Base-by-base conservation (phyloP, 1,140 invertebrate species). In the Heterodera schachtii region DNA sequence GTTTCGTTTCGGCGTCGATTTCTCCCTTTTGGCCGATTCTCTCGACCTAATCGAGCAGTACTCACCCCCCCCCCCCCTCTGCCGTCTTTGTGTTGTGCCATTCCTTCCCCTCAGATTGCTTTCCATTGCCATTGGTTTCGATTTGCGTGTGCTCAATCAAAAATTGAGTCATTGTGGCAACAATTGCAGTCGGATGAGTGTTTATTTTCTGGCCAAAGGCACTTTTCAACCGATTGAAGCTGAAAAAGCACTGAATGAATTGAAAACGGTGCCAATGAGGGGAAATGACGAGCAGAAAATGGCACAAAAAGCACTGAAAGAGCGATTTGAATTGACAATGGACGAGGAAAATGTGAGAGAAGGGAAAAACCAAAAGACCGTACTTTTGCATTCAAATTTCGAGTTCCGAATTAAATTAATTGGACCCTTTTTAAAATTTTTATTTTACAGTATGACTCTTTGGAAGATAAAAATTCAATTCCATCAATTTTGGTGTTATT, bases 41-140 rank as follows among this genome's bases (percentile, higher is more conserved):
- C 69, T 21, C 41, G 69, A 71, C 69, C 21, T 71, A 7, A 13
- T 71, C 41, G 69, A 71, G 31, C 69, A 71, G 69, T 71, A 46
- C 6, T 11, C 43, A 1, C 19, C 67, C 67, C 67, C 7, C 7
- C 8, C 67, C 67, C 7, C n/a, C 7, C n/a, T 11, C 6, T 52
- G 49, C 19, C 13, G 57, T 64, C 16, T 19, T 13, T 19, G 11
- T 19, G 19, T 64, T 19, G 57, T 64, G 11, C 69, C 69, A 41
- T 43, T 71, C 67, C n/a, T 16, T 43, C 31, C 31, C 69, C 43
- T 31, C 19, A 71, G 69, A 46, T 46, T 71, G 69, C 69, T 71
- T 46, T 71, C 69, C 31, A 41, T 71, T 46, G 31, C 69, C 31
- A 41, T 71, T 3, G 31, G 69, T 41, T 41, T 13, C 41, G 69